Evolutionary conservation across 1,140 invertebrate genomes (phyloP), one percentile per base, ranked within the genome.

Genomic region (Scaptodrosophila lebanonensis): DNA sequence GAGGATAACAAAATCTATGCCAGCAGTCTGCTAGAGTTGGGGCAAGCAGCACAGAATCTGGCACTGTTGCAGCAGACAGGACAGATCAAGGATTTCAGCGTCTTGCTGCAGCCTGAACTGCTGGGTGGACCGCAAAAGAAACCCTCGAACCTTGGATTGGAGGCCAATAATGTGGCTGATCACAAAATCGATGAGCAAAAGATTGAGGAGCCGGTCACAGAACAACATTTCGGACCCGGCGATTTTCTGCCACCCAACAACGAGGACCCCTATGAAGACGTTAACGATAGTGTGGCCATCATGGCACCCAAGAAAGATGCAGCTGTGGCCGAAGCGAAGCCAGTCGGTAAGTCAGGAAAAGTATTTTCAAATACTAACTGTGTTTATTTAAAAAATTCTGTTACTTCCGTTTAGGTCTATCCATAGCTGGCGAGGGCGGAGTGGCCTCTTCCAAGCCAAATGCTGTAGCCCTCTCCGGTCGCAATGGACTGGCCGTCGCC

Each of bases 241-340:
- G 83, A 85, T 38, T 63, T 85, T 5, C 36, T 85, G 60, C 79
- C 84, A 1, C 65, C 70, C 36, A 71, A 72, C 43, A 57, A 13
- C 32, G 84, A 86, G 3, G 83, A 86, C 72, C 83, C 77, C 47
- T 86, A 84, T 33, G 84, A 86, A 45, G 84, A 86, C 57, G 79
- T 85, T 1, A 70, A 79, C 11, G 88, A 89, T 16, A 71, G 71
- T 4, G 87, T 88, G 2, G 75, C 87, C 8, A 87, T 89, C 6
- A 88, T 88, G 45, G 86, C 88, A 5, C 89, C 89, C 8, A 87
- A 89, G 5, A 88, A 90, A 9, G 89, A 89, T 49, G 89, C 90
- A 6, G 90, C 89, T 0, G 89, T 93, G 29, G 92, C 92, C 40
- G 92, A 93, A 85, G 92, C 92, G 1, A 92, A 92, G 73, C 92